Conservation (phyloP, 2,888 invertebrate species). For the Arge pagana region DNA sequence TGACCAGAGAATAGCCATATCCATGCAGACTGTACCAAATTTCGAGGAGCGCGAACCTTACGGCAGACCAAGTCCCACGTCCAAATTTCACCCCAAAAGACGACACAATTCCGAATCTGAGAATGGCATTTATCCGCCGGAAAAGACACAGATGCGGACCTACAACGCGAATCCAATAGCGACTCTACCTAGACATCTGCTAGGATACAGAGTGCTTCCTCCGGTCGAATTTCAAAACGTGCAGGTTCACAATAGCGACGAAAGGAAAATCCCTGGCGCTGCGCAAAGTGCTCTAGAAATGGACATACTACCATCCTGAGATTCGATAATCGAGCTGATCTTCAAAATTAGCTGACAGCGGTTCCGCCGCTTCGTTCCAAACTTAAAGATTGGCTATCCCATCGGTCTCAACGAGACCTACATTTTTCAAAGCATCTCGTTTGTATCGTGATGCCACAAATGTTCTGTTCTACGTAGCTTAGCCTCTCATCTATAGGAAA, state of each 20-base stretch:
- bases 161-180: conserved; percentile 52
- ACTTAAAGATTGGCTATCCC: too few relatives aligned
- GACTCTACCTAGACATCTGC: conserved; percentile 48
- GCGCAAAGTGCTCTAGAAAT: conserved; percentile 52
- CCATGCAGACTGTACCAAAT: conserved; percentile 51
- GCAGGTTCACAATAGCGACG: conserved; percentile 47
- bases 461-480: too few relatives aligned
- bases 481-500: too few relatives aligned
- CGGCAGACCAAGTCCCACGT: conserved; percentile 19
- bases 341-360: conserved; percentile 18
- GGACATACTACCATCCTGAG: conserved; percentile 53
- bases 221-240: conserved; percentile 45
- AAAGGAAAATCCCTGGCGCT: conserved; percentile 34
- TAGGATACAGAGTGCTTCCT: conserved; percentile 39
- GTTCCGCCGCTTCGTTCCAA: too few relatives aligned
- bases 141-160: conserved; percentile 33
- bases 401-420: too few relatives aligned
- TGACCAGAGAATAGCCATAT: conserved; percentile 50
- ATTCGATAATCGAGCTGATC: conserved; percentile 5
- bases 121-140: conserved; percentile 44
- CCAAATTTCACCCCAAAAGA: conserved; percentile 38
- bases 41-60: conserved; percentile 38
- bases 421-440: too few relatives aligned
- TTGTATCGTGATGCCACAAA: too few relatives aligned
- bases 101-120: conserved; percentile 55